phyloP scores from a whole-genome alignment of 2,797 vertebrate genomes.

The Danio jaintianensis region DNA sequence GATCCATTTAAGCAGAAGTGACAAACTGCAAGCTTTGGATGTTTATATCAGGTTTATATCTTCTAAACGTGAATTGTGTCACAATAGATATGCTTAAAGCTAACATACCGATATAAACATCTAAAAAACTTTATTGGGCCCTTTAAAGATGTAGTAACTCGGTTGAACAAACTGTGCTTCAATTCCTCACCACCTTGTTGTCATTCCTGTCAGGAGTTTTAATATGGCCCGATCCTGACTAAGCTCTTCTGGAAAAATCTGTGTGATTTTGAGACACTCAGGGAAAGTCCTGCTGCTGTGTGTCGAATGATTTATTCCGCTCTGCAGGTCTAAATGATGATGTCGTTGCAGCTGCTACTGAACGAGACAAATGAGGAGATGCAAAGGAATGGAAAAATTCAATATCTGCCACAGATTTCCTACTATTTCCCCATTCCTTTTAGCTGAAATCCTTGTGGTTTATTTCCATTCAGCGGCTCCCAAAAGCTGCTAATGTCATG shows the following conservation, averaged over 20 bases:
- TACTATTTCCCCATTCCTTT: not conserved
- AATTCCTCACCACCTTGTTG: too few species aligned
- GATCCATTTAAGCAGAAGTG: too few species aligned
- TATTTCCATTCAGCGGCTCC: not conserved
- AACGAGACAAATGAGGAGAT: constrained; percentile 15
- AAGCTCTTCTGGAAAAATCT: not conserved
- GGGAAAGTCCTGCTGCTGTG: not conserved
- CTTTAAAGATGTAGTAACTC: too few species aligned
- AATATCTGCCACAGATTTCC: constrained; percentile 10
- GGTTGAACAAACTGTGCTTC: too few species aligned
- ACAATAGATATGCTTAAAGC: too few species aligned
- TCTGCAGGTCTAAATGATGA: constrained; percentile 25
- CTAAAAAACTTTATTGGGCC: too few species aligned
- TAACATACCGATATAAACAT: too few species aligned
- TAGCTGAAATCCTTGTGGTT: not conserved
- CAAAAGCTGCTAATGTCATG: constrained; percentile 11
- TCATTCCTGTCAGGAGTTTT: too few species aligned
- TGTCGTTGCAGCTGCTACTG: constrained; percentile 44
- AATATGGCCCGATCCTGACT: too few species aligned
- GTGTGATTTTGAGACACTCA: constrained; percentile 28
- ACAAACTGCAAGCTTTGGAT: too few species aligned
- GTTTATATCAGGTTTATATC: too few species aligned
- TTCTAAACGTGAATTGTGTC: too few species aligned
- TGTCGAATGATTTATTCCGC: constrained; percentile 11
- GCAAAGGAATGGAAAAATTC: not conserved